Base-by-base conservation (phyloP, 37 sponge, comb jelly and placozoan genomes). In the Aphrocallistes beatrix region DNA sequence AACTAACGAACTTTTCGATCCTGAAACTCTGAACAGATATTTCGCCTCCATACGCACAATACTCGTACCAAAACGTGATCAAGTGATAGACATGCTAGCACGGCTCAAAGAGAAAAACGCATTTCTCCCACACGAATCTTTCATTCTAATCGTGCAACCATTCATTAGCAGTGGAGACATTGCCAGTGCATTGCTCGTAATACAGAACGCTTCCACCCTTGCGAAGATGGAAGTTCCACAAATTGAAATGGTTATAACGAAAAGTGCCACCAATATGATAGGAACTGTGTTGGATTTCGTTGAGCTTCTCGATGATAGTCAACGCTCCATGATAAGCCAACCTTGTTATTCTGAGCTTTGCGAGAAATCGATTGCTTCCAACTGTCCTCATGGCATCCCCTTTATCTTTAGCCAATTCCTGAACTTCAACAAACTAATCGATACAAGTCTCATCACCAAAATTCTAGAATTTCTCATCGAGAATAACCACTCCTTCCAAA, bases 251-350 rank as follows among this genome's bases (percentile, higher is more conserved):
- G n/a, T 60, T 60, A 60, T 60, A 3, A 32, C n/a, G 21, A 60
- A 60, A 13, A 25, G 28, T 32, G 3, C 17, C 32, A 1, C 75
- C 3, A 19, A 19, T 19, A 60, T 60, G 21, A 60, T 60, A 8
- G 6, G 3, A 28, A 60, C 10, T 19, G 34, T 60, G 34, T 60
- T 60, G 6, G n/a, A 60, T 8, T 60, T 60, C n/a, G 75, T 60
- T 25, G 75, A 60, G n/a, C 75, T 25, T 19, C 21, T 60, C 1
- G n/a, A 60, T 60, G 75, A 60, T 30, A 60, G 75, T 13, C 75
- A 60, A 60, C 75, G 75, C 34, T 60, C 75, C n/a, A 60, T 60
- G 75, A 19, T 60, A 21, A 60, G 75, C 75, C 75, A 60, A 60
- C n/a, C 21, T 19, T 60, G 75, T 30, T 60, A 60, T 13, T 60